phyloP scores from a whole-genome alignment of 2,797 vertebrate species.

The Lagorchestes hirsutus region DNA sequence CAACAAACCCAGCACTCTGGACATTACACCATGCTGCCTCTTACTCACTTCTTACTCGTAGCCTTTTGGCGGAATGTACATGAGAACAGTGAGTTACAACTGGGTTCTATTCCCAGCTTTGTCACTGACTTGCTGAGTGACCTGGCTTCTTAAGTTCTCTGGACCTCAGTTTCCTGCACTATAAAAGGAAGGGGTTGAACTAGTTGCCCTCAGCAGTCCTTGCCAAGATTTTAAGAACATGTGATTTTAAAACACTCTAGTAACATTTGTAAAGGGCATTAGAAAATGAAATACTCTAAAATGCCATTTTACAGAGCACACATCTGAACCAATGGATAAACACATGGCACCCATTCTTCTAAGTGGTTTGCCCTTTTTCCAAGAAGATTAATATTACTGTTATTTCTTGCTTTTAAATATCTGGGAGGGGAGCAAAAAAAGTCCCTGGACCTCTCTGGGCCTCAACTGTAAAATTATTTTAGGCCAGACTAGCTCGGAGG shows the following conservation, averaged over 20 bases:
- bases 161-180: neutral
- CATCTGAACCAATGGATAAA: neutral
- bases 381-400: neutral
- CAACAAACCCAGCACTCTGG: neutral
- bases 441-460: neutral
- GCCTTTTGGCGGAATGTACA: neutral
- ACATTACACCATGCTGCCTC: neutral
- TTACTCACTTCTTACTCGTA: neutral
- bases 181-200: neutral
- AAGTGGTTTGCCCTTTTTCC: neutral
- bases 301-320: neutral
- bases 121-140: neutral
- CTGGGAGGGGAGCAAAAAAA: neutral
- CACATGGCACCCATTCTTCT: neutral
- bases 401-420: neutral
- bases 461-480: neutral
- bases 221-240: neutral
- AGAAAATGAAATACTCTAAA: neutral
- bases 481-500: neutral
- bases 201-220: neutral
- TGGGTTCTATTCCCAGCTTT: neutral
- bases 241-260: neutral
- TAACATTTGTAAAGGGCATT: neutral
- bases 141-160: neutral
- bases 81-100: neutral